phyloP scores from a whole-genome alignment of 1,140 invertebrate genomes.

The Yoshiicerus persimilis region DNA sequence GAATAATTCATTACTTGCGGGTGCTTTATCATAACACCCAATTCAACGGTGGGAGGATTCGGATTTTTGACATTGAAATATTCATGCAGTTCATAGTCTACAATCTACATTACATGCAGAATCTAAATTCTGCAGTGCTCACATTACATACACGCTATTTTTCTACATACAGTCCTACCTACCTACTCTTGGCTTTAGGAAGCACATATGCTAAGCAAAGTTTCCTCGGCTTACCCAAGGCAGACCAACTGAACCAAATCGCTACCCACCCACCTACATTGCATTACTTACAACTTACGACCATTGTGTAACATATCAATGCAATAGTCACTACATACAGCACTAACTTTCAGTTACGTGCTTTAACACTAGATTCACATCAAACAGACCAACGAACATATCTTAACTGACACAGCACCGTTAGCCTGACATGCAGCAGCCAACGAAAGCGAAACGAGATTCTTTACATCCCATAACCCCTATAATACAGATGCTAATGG shows the following conservation, averaged over 20 bases:
- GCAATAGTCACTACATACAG: neutral
- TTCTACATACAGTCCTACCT: neutral
- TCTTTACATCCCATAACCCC: neutral
- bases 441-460: neutral
- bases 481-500: neutral
- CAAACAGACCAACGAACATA: neutral
- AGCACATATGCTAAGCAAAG: neutral
- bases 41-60: slow-evolving; percentile 26
- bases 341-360: neutral
- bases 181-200: too few species aligned
- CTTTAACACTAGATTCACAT: neutral
- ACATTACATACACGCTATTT: neutral
- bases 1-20: slow-evolving; percentile 28
- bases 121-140: neutral
- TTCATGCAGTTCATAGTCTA: slow-evolving; percentile 28
- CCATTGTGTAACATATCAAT: neutral
- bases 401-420: neutral
- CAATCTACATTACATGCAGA: neutral
- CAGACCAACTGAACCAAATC: neutral
- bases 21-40: slow-evolving; percentile 30
- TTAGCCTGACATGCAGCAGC: neutral
- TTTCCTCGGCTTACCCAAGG: neutral
- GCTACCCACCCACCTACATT: neutral
- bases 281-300: neutral
- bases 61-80: slow-evolving; percentile 35